Percentiles rank a stretch among this genome's conserved stretches.
Evolutionary conservation across 2,888 invertebrate species (phyloP).

Genomic region (Drosophila diplacantha): DNA sequence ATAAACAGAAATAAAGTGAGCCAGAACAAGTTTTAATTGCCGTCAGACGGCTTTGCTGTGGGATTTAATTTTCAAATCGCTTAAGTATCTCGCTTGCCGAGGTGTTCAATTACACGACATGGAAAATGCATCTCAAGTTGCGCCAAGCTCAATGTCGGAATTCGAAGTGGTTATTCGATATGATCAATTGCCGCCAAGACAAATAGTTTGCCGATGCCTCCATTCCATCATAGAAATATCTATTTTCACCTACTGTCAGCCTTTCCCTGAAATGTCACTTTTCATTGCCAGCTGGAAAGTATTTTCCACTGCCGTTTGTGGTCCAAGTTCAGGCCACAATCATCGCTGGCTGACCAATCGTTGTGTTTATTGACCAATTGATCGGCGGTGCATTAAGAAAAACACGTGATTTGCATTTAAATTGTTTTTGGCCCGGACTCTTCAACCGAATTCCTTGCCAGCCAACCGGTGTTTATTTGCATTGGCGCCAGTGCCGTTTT

Average conservation of each 20-base stretch:
- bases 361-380: constrained; percentile 29
- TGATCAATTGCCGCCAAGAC: constrained; percentile 13
- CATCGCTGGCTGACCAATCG: constrained; percentile 8
- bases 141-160: constrained; percentile 31
- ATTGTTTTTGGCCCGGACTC: constrained; percentile 45
- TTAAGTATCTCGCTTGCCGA: constrained; percentile 42
- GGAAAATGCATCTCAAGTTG: constrained; percentile 48
- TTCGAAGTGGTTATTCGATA: constrained; percentile 22
- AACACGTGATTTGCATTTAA: constrained; percentile 64
- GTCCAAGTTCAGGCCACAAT: constrained; percentile 55
- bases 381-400: constrained; percentile 51
- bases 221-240: constrained; percentile 21
- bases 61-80: constrained; percentile 31
- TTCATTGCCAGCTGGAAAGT: constrained; percentile 44
- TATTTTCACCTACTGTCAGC: constrained; percentile 46
- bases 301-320: constrained; percentile 33
- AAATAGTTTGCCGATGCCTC: constrained; percentile 6
- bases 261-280: constrained; percentile 48
- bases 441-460: constrained; percentile 34
- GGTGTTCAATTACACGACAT: constrained; percentile 61
- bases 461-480: constrained; percentile 46
- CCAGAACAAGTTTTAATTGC: constrained; percentile 33
- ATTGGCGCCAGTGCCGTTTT: constrained; percentile 56
- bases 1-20: constrained; percentile 13
- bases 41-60: constrained; percentile 37